Evolutionary conservation across 2,888 invertebrate genomes (phyloP).

Genomic region (Dorcus parallelipipedus): DNA sequence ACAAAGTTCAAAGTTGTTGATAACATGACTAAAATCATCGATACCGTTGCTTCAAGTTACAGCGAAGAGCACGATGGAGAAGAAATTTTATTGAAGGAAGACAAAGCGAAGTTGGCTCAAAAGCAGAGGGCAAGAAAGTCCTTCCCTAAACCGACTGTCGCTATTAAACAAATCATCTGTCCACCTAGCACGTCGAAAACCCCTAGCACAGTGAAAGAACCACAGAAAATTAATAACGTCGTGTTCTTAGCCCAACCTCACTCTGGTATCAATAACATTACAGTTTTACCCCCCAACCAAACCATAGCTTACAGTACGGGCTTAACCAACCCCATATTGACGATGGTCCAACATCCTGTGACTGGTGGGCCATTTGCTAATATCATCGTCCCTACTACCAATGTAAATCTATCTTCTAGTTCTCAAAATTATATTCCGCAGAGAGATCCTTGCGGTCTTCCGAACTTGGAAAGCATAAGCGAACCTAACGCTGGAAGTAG

Average conservation of each 20-base stretch:
- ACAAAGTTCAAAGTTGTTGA: conserved; percentile 28
- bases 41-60: conserved; percentile 26
- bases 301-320: conserved; percentile 28
- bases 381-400: conserved; percentile 10
- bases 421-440: not conserved
- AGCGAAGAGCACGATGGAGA: conserved; percentile 19
- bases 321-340: conserved; percentile 29
- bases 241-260: conserved; percentile 27
- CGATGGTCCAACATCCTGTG: conserved; percentile 29
- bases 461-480: too few species aligned
- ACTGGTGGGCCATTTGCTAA: conserved; percentile 7
- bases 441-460: too few species aligned
- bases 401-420: not conserved
- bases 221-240: conserved; percentile 18
- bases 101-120: conserved; percentile 19
- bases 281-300: conserved; percentile 33
- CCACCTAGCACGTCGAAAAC: conserved; percentile 12
- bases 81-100: conserved; percentile 16
- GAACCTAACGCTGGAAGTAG: not conserved
- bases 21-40: conserved; percentile 27
- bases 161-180: conserved; percentile 14
- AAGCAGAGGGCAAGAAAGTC: conserved; percentile 43
- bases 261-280: conserved; percentile 19
- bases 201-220: conserved; percentile 9
- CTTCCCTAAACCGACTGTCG: conserved; percentile 33